Base-by-base conservation (phyloP, 2,113 vertebrate genomes). In the Leptosomus discolor region DNA sequence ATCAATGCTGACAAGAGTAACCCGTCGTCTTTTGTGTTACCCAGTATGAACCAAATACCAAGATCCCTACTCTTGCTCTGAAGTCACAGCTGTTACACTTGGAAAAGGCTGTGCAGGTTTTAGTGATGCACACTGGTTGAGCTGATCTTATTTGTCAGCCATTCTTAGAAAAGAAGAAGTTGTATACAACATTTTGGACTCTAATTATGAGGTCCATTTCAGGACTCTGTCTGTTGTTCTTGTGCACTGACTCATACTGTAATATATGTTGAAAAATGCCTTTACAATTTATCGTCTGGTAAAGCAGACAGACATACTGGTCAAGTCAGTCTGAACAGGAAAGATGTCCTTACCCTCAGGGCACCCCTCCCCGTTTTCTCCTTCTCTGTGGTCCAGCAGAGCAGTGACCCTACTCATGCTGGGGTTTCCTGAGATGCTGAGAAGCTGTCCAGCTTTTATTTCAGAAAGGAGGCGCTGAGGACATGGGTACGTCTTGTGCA, bases 331-430 rank as follows among this genome's bases (percentile, higher is more conserved):
- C 50, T 19, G 61, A 43, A 26, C 2, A 12, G 34, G 87, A 54
- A 43, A 68, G 12, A 3, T 15, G 11, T 37, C 46, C 56, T 36
- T 21, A 6, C 9, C 34, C 27, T 84, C 18, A 41, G 29, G 43
- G 24, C 57, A 37, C 27, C 57, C 8, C 23, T 43, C 16, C 11
- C 39, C 2, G 5, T 64, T 60, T 86, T 65, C 68, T 81, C 45
- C 37, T 69, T 27, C 6, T 17, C 41, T 60, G 36, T 54, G 41
- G 45, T 10, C 48, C 80, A 43, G 24, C 21, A 7, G 1, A 37
- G 15, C 41, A n/a, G 12, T 9, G 16, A 9, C 11, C 11, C 17
- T 37, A 6, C 39, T 60, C 11, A 3, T 0, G 0, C 1, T 24
- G n/a, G 18, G 2, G 3, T 51, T 65, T 54, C 45, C 34, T 11